phyloP scores from a whole-genome alignment of 2,888 invertebrate species.

The Anodontia alba region DNA sequence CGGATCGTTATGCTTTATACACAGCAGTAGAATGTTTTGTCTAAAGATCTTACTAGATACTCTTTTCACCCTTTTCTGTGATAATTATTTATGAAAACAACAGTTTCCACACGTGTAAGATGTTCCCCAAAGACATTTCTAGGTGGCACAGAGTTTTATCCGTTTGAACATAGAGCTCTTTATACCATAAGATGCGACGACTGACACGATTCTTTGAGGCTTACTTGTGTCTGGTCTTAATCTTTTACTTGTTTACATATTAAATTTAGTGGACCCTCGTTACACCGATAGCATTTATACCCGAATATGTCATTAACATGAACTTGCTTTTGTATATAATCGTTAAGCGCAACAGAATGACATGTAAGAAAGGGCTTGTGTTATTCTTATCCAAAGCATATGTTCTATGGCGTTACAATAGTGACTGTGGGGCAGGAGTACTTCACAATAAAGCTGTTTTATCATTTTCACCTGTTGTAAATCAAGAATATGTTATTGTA shows the following conservation, averaged over 20 bases:
- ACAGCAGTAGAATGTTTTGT: not conserved
- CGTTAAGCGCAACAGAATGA: too few relatives aligned
- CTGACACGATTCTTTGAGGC: not conserved
- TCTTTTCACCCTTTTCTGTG: not conserved
- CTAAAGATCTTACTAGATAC: not conserved
- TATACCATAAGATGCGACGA: not conserved
- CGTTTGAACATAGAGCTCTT: not conserved
- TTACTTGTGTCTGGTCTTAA: not conserved
- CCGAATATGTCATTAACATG: too few relatives aligned
- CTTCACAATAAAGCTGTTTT: too few relatives aligned
- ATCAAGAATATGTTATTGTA: constrained; percentile 6
- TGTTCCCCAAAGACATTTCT: not conserved
- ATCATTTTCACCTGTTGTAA: constrained; percentile 5
- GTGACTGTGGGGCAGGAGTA: too few relatives aligned
- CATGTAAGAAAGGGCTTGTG: too few relatives aligned
- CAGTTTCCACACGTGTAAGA: constrained; percentile 27
- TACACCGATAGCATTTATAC: too few relatives aligned
- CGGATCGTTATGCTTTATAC: not conserved
- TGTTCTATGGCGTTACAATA: too few relatives aligned
- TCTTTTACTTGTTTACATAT: not conserved
- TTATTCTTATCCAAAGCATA: too few relatives aligned
- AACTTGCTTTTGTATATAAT: too few relatives aligned
- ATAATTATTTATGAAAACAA: constrained; percentile 47
- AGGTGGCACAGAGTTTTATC: not conserved
- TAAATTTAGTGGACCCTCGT: too few relatives aligned